Evolutionary conservation across 2,888 invertebrate species (phyloP), one percentile per base, ranked within the genome.

Genomic region (Silvanus unidentatus): DNA sequence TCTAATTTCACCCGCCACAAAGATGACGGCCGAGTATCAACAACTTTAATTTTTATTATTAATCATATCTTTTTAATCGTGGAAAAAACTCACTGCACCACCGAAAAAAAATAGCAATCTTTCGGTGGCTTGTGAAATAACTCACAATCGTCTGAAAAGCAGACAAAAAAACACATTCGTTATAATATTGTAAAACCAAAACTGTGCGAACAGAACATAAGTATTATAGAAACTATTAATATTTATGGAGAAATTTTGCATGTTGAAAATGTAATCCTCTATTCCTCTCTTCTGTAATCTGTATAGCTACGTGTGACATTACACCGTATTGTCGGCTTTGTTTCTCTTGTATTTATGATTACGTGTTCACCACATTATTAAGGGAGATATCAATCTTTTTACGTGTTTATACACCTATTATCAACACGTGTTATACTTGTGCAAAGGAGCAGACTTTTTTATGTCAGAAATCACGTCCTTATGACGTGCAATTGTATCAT

Each of bases 311-410:
- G 22, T 32, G 32, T 32, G 32, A 32, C 32, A 32, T 32, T 32
- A 32, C n/a, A 32, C 32, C 3, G 32, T 9, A 32, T 32, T 32
- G 32, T 32, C 32, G 32, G 50, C 53, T 56, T 56, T 55, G 52
- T 57, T 50, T 43, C 49, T 52, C 53, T 52, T 48, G 52, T 54
- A 53, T 58, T 57, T 54, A 57, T 49, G 54, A 54, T 53, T 53
- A 52, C 55, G 54, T 52, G 54, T 49, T 52, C 47, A 43, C 51
- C 51, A 50, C 57, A 54, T 54, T 58, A 57, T 57, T 57, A 57
- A 54, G 44, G 50, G 43, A 54, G 58, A 58, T 58, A 58, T 57
- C 58, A 58, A 58, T 58, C 58, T 57, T 52, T 54, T 57, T 55
- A 54, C 54, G 55, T 57, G 56, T 54, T 53, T 58, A 57, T 52